These are phyloP conservation scores for Rhea pennata DNA, from an alignment of 2,113 vertebrate species.

Conservation along the genomic window DNA sequence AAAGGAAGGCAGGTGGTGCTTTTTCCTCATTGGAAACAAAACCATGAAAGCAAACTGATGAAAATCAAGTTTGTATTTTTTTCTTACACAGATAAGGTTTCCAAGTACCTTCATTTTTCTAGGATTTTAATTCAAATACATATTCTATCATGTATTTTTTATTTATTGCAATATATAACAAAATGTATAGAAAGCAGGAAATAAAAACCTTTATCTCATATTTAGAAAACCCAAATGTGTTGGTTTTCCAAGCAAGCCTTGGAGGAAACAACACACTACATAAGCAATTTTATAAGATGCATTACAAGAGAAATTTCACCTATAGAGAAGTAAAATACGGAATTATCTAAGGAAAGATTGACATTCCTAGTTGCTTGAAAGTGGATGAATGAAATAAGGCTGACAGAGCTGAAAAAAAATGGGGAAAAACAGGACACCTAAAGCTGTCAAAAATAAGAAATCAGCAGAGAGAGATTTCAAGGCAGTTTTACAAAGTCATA, in stretches of 20 bases:
- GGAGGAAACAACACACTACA: background rate
- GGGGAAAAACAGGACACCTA: background rate
- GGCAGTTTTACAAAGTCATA: background rate
- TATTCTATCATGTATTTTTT: background rate
- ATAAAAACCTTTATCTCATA: background rate
- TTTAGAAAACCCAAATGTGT: background rate
- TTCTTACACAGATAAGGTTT: background rate
- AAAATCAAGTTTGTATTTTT: too few species aligned
- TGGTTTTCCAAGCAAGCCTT: background rate
- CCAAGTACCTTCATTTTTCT: background rate
- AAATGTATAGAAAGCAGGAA: background rate
- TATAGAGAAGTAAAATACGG: background rate
- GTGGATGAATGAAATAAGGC: background rate
- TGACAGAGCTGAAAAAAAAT: background rate
- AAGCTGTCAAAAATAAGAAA: background rate
- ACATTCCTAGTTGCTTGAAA: background rate
- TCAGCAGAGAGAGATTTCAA: background rate
- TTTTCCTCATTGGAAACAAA: background rate
- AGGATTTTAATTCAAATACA: background rate
- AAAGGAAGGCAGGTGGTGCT: background rate
- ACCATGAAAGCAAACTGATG: background rate
- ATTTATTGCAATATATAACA: background rate
- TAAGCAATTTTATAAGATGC: background rate
- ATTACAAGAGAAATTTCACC: background rate
- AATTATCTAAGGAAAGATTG: background rate